phyloP scores from a whole-genome alignment of 2,113 vertebrate species.

The Cebidichthys violaceus region DNA sequence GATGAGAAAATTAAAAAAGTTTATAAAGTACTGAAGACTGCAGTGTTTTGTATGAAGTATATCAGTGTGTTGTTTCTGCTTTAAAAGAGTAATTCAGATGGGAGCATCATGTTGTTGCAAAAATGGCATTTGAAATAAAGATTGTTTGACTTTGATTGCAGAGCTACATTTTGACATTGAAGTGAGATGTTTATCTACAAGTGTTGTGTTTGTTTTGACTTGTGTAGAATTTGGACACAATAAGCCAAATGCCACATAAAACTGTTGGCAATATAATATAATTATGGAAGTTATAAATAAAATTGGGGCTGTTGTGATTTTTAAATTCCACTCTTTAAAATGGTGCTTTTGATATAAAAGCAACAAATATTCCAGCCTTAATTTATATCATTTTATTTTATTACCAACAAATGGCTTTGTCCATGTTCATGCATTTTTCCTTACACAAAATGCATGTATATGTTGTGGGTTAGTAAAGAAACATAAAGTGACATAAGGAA shows the following conservation, averaged over 20 bases:
- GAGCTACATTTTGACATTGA: neutral
- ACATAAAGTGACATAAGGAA: too few relatives aligned
- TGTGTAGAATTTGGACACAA: neutral
- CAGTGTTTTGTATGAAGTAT: neutral
- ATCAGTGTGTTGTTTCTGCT: neutral
- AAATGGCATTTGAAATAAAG: neutral
- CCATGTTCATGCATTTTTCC: neutral
- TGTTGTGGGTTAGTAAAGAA: neutral
- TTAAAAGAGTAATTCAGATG: neutral
- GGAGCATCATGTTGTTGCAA: neutral
- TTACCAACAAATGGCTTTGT: neutral
- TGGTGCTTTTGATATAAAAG: too few relatives aligned
- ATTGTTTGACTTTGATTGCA: neutral
- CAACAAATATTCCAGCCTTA: neutral
- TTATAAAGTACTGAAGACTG: neutral
- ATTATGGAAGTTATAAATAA: neutral
- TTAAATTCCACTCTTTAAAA: neutral
- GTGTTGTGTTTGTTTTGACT: constrained; percentile 1
- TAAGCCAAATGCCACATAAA: neutral
- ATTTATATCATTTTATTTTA: neutral
- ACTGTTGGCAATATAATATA: neutral
- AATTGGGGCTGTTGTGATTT: neutral
- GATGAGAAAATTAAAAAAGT: neutral
- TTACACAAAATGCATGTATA: neutral
- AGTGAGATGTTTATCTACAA: neutral